phyloP scores from a whole-genome alignment of 2,888 invertebrate species.

The Nasonia oneida region DNA sequence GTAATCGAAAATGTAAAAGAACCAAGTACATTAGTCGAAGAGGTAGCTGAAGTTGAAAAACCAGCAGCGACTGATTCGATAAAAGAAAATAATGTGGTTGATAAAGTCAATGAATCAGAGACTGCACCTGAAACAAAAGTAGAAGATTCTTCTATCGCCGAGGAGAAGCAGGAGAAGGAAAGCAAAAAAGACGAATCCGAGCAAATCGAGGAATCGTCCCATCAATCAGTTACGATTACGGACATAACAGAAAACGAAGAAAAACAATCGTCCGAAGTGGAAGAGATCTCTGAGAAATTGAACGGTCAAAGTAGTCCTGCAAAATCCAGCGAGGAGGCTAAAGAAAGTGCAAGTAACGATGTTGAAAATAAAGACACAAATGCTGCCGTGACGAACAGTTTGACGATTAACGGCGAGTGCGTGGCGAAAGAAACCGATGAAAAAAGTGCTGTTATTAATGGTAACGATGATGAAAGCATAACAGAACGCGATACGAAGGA shows the following conservation, averaged over 20 bases:
- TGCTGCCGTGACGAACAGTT: slow-evolving; percentile 66
- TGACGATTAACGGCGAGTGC: slow-evolving; percentile 68
- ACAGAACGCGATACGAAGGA: slow-evolving; percentile 77
- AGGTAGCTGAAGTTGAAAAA: slow-evolving; percentile 48
- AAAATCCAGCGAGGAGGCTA: slow-evolving; percentile 69
- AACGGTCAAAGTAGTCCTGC: slow-evolving; percentile 77
- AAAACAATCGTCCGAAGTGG: slow-evolving; percentile 27
- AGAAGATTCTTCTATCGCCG: background rate
- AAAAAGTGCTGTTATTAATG: slow-evolving; percentile 76
- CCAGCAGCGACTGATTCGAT: slow-evolving; percentile 6
- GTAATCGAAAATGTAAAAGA: slow-evolving; percentile 32
- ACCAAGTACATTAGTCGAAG: slow-evolving; percentile 39
- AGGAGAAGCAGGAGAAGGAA: slow-evolving; percentile 51
- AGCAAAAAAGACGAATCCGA: slow-evolving; percentile 52
- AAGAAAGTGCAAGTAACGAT: slow-evolving; percentile 49
- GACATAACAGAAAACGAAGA: slow-evolving; percentile 47
- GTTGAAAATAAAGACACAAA: slow-evolving; percentile 65
- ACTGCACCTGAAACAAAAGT: slow-evolving; percentile 27
- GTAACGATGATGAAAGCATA: slow-evolving; percentile 71
- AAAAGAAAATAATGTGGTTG: slow-evolving; percentile 53
- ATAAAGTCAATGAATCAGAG: slow-evolving; percentile 43
- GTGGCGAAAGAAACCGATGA: slow-evolving; percentile 65
- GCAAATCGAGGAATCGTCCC: slow-evolving; percentile 38
- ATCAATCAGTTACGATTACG: slow-evolving; percentile 50
- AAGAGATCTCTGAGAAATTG: slow-evolving; percentile 70